Percentiles rank a stretch among this genome's conserved stretches.
Evolutionary conservation across 2,797 vertebrate genomes (phyloP).

Genomic region (Acipenser ruthenus): DNA sequence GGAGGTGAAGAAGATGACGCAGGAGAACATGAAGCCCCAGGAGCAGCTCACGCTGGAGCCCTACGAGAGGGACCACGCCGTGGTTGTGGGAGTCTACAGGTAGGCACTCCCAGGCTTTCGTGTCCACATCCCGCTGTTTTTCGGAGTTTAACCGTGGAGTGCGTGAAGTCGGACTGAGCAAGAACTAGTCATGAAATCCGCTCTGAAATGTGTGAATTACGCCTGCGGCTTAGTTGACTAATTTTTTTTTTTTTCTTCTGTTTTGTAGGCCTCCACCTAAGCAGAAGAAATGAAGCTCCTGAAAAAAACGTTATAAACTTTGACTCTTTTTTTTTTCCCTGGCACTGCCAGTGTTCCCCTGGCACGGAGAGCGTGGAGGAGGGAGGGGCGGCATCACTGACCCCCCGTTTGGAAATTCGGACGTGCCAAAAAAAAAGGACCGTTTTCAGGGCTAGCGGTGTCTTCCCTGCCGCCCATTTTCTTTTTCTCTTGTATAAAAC

Average conservation of each 20-base stretch:
- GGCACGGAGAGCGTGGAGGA: too few species aligned
- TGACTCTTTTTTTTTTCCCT: neutral
- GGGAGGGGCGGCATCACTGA: too few species aligned
- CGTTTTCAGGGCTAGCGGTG: neutral
- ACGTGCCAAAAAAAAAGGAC: neutral
- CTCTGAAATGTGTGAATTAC: too few species aligned
- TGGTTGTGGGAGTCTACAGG: slow-evolving; percentile 88
- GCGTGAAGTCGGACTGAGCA: too few species aligned
- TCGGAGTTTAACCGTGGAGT: too few species aligned
- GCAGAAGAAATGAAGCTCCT: slow-evolving; percentile 61
- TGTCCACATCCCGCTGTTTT: too few species aligned
- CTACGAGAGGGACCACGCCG: slow-evolving; percentile 83
- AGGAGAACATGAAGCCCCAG: slow-evolving; percentile 90
- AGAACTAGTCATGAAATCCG: too few species aligned
- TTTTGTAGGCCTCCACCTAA: slow-evolving; percentile 67
- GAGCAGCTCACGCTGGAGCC: slow-evolving; percentile 88
- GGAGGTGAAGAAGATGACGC: slow-evolving; percentile 85
- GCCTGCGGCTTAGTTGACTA: neutral
- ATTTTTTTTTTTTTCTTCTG: slow-evolving; percentile 2
- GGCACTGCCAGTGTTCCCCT: slow-evolving; percentile 6
- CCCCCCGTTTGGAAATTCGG: neutral
- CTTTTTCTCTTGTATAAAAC: slow-evolving; percentile 8
- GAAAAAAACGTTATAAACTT: neutral
- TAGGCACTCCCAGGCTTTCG: slow-evolving; percentile 26
- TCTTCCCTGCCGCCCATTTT: neutral